Conservation (phyloP, 2,113 vertebrate genomes). For the Stomatorhinus ivindoensis region DNA sequence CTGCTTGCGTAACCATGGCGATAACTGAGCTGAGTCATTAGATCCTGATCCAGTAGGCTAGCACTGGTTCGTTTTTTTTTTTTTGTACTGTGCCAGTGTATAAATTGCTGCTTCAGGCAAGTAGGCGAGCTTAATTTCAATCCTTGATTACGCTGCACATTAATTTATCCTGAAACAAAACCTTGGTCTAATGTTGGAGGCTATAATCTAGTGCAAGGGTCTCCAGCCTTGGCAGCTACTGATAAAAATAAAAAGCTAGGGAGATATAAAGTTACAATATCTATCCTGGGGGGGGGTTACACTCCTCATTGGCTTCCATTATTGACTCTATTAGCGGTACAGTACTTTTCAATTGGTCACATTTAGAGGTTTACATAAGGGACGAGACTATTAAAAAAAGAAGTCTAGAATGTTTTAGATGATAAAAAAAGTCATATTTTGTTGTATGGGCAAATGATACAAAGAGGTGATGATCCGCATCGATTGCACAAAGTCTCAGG, state of each 20-base stretch:
- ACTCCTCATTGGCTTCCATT: not conserved
- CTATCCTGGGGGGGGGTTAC: not conserved
- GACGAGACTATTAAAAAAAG: not conserved
- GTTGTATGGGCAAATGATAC: not conserved
- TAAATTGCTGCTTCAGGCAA: not conserved
- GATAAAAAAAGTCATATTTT: not conserved
- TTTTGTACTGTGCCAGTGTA: not conserved
- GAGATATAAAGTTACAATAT: not conserved
- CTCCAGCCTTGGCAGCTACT: not conserved
- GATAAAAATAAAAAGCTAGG: not conserved
- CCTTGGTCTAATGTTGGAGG: not conserved
- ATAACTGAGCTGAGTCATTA: not conserved
- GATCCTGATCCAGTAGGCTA: not conserved
- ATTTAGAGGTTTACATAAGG: not conserved
- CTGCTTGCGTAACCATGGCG: not conserved
- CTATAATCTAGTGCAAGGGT: not conserved
- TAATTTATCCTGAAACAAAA: not conserved
- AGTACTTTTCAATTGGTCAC: not conserved
- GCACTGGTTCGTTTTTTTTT: not conserved
- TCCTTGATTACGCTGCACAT: not conserved
- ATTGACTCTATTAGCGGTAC: not conserved
- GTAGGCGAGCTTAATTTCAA: not conserved
- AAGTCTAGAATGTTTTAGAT: not conserved
- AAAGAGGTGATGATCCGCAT: not conserved
- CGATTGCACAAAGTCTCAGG: not conserved